Evolutionary conservation across 1,140 invertebrate genomes (phyloP).

Genomic region (Musca vetustissima): DNA sequence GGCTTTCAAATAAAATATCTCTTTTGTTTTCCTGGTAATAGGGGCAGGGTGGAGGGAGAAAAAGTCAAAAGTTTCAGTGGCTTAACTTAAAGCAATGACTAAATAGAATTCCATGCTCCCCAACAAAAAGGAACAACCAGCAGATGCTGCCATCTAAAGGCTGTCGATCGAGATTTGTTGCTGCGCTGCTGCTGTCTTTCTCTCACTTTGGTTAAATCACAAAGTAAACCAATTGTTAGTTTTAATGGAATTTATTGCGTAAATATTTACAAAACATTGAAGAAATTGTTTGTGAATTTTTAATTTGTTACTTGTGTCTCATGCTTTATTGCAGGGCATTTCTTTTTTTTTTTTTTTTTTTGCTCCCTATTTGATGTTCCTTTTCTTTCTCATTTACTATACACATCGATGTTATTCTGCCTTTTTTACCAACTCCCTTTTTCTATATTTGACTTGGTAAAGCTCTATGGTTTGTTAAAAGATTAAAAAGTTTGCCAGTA

Average conservation of each 20-base stretch:
- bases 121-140: too few species aligned
- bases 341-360: neutral
- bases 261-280: conserved; percentile 45
- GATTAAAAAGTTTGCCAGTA: too few species aligned
- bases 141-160: too few species aligned
- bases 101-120: too few species aligned
- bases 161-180: too few species aligned
- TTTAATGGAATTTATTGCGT: conserved; percentile 51
- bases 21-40: neutral
- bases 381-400: neutral
- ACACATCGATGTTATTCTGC: too few species aligned
- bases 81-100: neutral
- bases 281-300: conserved; percentile 43
- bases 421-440: too few species aligned
- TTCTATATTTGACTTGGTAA: too few species aligned
- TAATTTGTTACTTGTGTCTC: conserved; percentile 19
- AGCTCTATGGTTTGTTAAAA: too few species aligned
- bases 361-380: too few species aligned
- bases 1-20: neutral
- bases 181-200: too few species aligned
- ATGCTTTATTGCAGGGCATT: neutral
- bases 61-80: conserved; percentile 11
- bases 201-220: conserved; percentile 34
- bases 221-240: conserved; percentile 52
- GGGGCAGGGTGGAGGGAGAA: neutral